Conservation (phyloP, 2,113 vertebrate species). For the Piaya cayana region DNA sequence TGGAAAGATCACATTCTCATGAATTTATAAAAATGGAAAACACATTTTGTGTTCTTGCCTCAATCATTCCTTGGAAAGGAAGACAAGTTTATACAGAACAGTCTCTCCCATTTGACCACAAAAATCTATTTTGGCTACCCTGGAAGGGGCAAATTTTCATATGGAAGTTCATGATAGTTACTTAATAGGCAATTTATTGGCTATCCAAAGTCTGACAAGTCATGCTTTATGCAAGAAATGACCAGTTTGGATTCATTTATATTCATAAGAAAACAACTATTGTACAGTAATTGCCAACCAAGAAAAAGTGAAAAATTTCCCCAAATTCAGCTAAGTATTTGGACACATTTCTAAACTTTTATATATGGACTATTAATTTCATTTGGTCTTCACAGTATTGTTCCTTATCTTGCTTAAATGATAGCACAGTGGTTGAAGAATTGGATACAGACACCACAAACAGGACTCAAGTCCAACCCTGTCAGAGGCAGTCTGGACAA, state of each 20-base stretch:
- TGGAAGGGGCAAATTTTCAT: not conserved
- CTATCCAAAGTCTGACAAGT: not conserved
- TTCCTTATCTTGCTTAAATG: not conserved
- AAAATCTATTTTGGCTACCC: not conserved
- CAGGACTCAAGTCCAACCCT: not conserved
- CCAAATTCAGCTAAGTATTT: not conserved
- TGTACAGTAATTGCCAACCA: not conserved
- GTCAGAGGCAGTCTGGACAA: not conserved
- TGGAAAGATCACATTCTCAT: constrained; percentile 25
- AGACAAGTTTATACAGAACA: constrained; percentile 8
- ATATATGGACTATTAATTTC: not conserved
- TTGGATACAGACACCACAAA: not conserved
- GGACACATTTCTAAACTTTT: not conserved
- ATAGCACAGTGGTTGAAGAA: not conserved
- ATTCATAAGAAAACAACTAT: not conserved
- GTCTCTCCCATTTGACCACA: not conserved
- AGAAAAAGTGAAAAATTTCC: not conserved
- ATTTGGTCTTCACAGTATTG: not conserved
- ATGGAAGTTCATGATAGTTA: not conserved
- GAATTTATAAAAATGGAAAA: constrained; percentile 39
- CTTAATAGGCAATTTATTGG: not conserved
- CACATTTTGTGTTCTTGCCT: constrained; percentile 13
- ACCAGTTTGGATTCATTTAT: not conserved
- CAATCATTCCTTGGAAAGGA: not conserved
- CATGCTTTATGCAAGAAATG: not conserved